A percentile compares a stretch with the other conserved stretches of the same genome.
Conservation (phyloP, 2,113 vertebrate species). For the Thalassarche chlororhynchos region DNA sequence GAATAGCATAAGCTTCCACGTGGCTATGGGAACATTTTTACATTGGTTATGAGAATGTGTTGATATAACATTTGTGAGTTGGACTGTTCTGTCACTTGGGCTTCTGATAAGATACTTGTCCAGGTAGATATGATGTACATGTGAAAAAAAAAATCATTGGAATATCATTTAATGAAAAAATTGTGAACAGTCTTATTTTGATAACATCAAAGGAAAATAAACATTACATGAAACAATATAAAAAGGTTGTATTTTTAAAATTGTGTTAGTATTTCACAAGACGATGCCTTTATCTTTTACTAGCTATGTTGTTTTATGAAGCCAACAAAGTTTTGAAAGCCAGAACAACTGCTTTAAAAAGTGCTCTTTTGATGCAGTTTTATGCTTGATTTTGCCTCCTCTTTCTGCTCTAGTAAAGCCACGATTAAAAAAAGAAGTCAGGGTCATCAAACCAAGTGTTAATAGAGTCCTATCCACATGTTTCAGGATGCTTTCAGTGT, state of each 20-base stretch:
- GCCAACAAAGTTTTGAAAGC: not conserved
- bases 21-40: not conserved
- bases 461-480: not conserved
- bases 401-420: not conserved
- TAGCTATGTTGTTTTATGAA: not conserved
- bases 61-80: not conserved
- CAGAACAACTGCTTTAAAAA: not conserved
- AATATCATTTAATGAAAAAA: not conserved
- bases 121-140: not conserved
- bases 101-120: not conserved
- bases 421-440: not conserved
- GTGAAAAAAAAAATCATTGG: not conserved
- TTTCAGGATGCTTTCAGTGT: not conserved
- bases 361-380: not conserved
- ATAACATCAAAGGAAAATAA: not conserved
- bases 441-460: not conserved
- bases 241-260: not conserved
- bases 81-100: not conserved
- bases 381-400: not conserved
- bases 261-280: not conserved
- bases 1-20: not conserved
- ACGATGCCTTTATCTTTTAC: not conserved
- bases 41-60: not conserved
- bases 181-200: not conserved
- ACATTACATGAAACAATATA: not conserved